Conservation (phyloP, 2,797 vertebrate genomes). For the Simalia tracyae region DNA sequence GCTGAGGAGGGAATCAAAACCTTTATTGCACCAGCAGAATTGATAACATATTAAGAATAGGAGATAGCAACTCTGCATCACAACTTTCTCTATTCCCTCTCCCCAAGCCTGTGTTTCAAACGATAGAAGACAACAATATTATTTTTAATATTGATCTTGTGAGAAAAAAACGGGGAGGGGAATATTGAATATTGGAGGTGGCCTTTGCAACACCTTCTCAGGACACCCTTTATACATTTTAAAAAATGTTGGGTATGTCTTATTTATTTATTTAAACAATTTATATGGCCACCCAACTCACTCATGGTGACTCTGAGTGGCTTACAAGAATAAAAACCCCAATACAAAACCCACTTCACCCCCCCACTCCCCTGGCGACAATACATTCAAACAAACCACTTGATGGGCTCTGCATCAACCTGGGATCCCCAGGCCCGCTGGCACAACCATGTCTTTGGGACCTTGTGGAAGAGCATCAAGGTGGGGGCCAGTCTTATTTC, state of each 20-base stretch:
- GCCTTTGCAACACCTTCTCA: neutral
- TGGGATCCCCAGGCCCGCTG: too few species aligned
- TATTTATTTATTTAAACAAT: too few species aligned
- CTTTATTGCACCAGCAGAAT: neutral
- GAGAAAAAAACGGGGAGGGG: neutral
- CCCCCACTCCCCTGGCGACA: too few species aligned
- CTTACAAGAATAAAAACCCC: too few species aligned
- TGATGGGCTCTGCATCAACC: too few species aligned
- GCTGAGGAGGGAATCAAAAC: neutral
- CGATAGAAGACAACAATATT: neutral
- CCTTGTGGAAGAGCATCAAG: too few species aligned
- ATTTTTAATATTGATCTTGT: neutral
- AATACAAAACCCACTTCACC: too few species aligned
- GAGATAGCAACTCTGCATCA: neutral
- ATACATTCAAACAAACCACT: too few species aligned
- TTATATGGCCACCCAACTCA: too few species aligned
- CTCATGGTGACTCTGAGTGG: too few species aligned
- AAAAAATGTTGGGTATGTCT: neutral
- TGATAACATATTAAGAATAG: neutral
- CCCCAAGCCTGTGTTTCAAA: neutral
- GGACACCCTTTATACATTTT: neutral
- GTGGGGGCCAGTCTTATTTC: too few species aligned
- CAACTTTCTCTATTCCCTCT: neutral
- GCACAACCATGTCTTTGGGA: too few species aligned
- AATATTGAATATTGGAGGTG: neutral